These are phyloP conservation scores for Macropis europaea DNA, from an alignment of 2,888 invertebrate species.

Conservation along the genomic window DNA sequence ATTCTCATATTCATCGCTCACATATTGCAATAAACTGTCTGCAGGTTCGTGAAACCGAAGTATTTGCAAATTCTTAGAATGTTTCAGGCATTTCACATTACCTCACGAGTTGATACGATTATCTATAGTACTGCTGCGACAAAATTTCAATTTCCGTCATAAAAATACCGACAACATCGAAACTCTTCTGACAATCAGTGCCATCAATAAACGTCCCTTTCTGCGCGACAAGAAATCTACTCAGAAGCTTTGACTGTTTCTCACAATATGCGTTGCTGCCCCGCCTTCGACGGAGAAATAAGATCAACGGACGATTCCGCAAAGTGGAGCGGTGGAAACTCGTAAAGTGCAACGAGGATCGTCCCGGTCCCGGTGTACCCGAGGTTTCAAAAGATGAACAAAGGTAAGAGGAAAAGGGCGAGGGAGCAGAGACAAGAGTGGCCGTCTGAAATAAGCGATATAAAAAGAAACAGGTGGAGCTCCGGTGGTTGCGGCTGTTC, in stretches of 20 bases:
- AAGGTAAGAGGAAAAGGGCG: background rate
- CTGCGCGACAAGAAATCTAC: too few species aligned
- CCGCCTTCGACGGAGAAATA: background rate
- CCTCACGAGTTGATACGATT: too few species aligned
- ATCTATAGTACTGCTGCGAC: too few species aligned
- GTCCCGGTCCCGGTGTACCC: constrained; percentile 21
- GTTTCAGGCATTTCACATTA: too few species aligned
- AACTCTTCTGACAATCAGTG: too few species aligned
- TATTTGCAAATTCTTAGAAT: too few species aligned
- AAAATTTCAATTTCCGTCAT: too few species aligned
- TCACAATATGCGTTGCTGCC: background rate
- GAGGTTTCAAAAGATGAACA: constrained; percentile 30
- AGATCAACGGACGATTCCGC: background rate
- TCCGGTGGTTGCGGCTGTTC: constrained; percentile 8
- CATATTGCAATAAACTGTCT: too few species aligned
- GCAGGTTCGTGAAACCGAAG: too few species aligned
- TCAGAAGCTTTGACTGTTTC: background rate
- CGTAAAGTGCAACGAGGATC: constrained; percentile 28
- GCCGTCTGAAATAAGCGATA: constrained; percentile 21
- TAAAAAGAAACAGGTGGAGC: constrained; percentile 18
- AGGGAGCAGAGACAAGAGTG: background rate
- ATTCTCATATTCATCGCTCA: too few species aligned
- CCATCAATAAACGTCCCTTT: too few species aligned
- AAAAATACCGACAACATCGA: too few species aligned
- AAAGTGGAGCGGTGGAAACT: background rate